Evolutionary conservation across 2,113 vertebrate genomes (phyloP), one percentile per base, ranked within the genome.

Genomic region (Microtus oregoni): DNA sequence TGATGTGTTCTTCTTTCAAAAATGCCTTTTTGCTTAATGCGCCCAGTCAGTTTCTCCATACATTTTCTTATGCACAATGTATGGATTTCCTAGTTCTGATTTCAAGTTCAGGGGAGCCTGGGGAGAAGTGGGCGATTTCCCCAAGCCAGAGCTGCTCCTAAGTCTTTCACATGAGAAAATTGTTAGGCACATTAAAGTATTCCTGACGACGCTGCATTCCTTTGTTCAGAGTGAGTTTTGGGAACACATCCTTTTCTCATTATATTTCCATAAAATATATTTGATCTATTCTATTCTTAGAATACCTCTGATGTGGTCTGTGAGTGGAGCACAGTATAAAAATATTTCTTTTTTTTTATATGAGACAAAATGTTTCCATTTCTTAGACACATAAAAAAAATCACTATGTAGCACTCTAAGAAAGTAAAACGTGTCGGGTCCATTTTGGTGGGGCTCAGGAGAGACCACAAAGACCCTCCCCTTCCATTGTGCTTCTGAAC

Each of bases 211-310:
- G 98, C 98, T 99, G 98, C 99, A 99, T 99, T 99, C 99, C 98
- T 99, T 98, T 98, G 98, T 99, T 99, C 98, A 98, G 98, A 99
- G 99, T 99, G 98, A 99, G 99, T 99, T 99, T 99, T 99, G 99
- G 98, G 98, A 99, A 99, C 99, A 99, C 99, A 99, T 99, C 99
- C 99, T 99, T 99, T 99, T 99, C 99, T 99, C 99, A 99, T 99
- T 99, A 99, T 99, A 99, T 98, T 98, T 99, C 99, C 99, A 99
- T 99, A 99, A 99, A 99, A 99, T 99, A 99, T 98, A 98, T 99
- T 99, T 99, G 99, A 99, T 99, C 99, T 99, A 98, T 98, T 98
- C 99, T 99, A 99, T 99, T 99, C 99, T 99, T 99, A 99, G 99
- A 99, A 98, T 97, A 98, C 98, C 98, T 98, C 99, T 99, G 99